A percentile compares a stretch with the other conserved stretches of the same genome.
These are phyloP conservation scores for Drosophila mimica DNA, from an alignment of 2,888 invertebrate species.

Conservation along the genomic window DNA sequence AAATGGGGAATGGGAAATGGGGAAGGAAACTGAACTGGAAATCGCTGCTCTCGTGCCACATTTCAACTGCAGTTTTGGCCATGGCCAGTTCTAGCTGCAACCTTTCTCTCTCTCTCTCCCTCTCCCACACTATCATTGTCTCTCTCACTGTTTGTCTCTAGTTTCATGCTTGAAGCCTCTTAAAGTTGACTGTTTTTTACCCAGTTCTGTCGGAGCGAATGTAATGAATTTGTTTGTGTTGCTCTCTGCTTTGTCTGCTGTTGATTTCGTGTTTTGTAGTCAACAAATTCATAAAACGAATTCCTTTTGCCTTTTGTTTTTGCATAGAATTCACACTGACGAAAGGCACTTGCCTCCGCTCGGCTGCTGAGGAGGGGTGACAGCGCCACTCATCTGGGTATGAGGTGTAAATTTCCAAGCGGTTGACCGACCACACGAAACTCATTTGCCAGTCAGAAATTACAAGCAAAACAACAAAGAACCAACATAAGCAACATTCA, in stretches of 20 bases:
- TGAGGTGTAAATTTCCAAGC: constrained; percentile 60
- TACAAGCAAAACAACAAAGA: constrained; percentile 25
- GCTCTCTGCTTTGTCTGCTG: constrained; percentile 6
- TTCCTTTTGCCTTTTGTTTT: constrained; percentile 51
- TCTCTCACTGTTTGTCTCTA: background rate
- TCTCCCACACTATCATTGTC: background rate
- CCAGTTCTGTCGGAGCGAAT: constrained; percentile 14
- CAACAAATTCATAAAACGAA: constrained; percentile 76
- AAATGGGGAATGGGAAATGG: background rate
- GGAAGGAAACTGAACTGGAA: constrained; percentile 1
- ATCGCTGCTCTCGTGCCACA: constrained; percentile 41
- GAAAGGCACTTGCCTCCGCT: constrained; percentile 33
- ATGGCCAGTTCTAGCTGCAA: constrained; percentile 5
- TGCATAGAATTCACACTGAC: constrained; percentile 49
- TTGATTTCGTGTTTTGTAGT: constrained; percentile 68
- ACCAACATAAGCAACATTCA: background rate
- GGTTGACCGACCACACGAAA: constrained; percentile 72
- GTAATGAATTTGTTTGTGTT: constrained; percentile 45
- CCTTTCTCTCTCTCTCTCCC: constrained; percentile 7
- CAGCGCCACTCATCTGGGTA: background rate
- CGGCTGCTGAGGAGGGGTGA: background rate
- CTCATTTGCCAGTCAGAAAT: constrained; percentile 73
- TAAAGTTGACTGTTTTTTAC: constrained; percentile 4
- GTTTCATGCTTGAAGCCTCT: background rate
- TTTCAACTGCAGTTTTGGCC: constrained; percentile 37